Base-by-base conservation (phyloP, 2,113 vertebrate genomes). In the Smithornis capensis region DNA sequence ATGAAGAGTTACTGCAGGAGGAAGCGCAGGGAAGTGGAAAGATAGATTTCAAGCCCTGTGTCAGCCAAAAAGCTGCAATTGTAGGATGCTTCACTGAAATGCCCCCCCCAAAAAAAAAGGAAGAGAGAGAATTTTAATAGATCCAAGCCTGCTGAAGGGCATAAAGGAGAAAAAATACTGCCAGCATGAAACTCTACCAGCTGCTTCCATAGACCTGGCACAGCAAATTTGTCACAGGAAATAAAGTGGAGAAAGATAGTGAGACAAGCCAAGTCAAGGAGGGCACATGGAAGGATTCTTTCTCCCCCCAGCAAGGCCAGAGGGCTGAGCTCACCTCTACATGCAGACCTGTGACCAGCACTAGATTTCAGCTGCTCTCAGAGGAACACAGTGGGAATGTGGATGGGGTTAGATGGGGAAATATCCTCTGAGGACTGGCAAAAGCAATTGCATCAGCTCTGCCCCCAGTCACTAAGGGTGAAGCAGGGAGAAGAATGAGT, bases 271-370 rank as follows among this genome's bases (percentile, higher is more conserved):
- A 70, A 65, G 63, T 45, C 19, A 38, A 59, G 38, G 57, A 85
- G 62, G 70, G 49, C 31, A 31, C 31, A 14, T 0, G 18, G 68
- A 67, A 27, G 31, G 57, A 40, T n/a, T 68, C 57, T 56, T 68
- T 82, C 57, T 24, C 7, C 53, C 53, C 59, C 63, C 49, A 40
- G 31, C 0, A 1, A 29, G 42, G 68, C 31, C 2, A 0, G 37
- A 47, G 19, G 15, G 8, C 44, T 42, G 49, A 57, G 28, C 16
- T 77, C 68, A 31, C 17, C 38, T 78, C 60, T 1, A 3, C 28
- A 4, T 0, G 0, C 0, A 1, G 10, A 15, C 9, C 38, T 47
- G 8, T 29, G 25, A 59, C 24, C 50, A 33, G 60, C 2, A 0
- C 12, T 0, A 0, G 52, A 38, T 71, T 84, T 78, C 0, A 6